Base-by-base conservation (phyloP, 2,113 vertebrate species). In the Acrocephalus arundinaceus region DNA sequence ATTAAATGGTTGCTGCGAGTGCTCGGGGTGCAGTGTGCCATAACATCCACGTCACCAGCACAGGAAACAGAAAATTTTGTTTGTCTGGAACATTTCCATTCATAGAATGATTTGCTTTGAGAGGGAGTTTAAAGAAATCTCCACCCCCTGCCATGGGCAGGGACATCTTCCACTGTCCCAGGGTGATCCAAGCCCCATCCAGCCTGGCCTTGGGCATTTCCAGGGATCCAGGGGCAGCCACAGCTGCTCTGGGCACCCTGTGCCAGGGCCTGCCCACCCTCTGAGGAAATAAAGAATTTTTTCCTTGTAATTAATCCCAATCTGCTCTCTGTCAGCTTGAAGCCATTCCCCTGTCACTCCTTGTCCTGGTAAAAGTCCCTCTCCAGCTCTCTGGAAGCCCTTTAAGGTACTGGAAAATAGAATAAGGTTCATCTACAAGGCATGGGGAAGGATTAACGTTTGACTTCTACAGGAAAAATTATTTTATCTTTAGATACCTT, bases 1-100 rank as follows among this genome's bases (percentile, higher is more conserved):
- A 94, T 86, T 93, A 95, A 90, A 74, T 94, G 52, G 66, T 57
- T 78, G 57, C 68, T 78, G 78, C 76, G 57, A 89, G 92, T 86
- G 87, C 71, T 93, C 61, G 63, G 90, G 93, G 80, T 92, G 92
- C 88, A 72, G 77, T 79, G 68, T 92, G 87, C 65, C 75, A 58
- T 31, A 87, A 57, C 70, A 93, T 71, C 66, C 35, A 91, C 33
- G 33, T 83, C 91, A 87, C 30, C 66, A 45, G 58, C 75, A 59
- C 89, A 96, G 95, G 87, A 94, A 94, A 93, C 67, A 76, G 71
- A 75, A 93, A 77, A 16, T 5, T 1, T 70, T 49, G 11, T 55
- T 55, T 77, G 55, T 85, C 74, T 95, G 78, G 43, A 93, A 96
- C 1, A 12, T 88, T 93, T 89, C 78, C 71, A 76, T 80, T 90